Percentiles rank a stretch among this genome's conserved stretches.
phyloP scores from a whole-genome alignment of 2,113 vertebrate species.

The Phainopepla nitens region DNA sequence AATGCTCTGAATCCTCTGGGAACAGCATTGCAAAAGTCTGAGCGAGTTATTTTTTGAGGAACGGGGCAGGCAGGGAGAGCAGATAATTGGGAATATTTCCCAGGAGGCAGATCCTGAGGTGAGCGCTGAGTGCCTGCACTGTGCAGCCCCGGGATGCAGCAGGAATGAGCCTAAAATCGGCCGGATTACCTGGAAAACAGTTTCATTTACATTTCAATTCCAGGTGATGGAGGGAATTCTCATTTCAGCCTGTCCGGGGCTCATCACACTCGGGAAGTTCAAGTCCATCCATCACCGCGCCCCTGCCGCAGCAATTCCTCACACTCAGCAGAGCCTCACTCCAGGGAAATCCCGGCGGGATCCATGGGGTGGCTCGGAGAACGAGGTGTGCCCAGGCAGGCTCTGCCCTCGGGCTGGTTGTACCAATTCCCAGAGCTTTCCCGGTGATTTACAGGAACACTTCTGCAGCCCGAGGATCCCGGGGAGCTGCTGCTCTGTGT shows the following conservation, averaged over 20 bases:
- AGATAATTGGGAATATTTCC: background rate
- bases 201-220: background rate
- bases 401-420: background rate
- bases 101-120: background rate
- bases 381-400: background rate
- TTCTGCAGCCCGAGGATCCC: background rate
- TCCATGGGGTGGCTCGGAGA: background rate
- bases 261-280: background rate
- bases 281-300: background rate
- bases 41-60: background rate
- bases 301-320: background rate
- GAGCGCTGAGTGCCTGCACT: background rate
- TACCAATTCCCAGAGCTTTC: background rate
- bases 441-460: background rate
- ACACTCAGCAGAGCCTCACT: background rate
- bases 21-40: background rate
- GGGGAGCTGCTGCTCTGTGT: background rate
- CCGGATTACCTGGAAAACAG: background rate
- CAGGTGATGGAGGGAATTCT: slow-evolving; percentile 21
- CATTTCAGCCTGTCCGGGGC: background rate
- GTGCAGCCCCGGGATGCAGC: background rate
- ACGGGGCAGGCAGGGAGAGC: background rate
- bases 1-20: background rate
- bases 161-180: background rate
- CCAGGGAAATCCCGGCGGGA: background rate